Evolutionary conservation across 2,888 invertebrate species (phyloP), one percentile per base, ranked within the genome.

Genomic region (Sinopyrophorus schimmeli): DNA sequence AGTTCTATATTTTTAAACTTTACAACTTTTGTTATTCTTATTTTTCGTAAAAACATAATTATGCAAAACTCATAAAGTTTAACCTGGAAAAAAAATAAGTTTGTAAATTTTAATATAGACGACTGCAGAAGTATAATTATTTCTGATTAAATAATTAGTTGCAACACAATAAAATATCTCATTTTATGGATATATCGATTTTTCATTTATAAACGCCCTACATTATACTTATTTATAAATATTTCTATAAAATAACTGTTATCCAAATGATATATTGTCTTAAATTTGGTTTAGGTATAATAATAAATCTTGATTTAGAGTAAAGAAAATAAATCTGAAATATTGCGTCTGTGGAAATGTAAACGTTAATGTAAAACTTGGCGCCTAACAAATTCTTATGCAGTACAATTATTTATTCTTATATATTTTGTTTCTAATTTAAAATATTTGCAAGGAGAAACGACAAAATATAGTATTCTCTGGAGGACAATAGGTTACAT

Each of bases 401-500:
- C n/a, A n/a, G n/a, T n/a, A n/a, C n/a, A n/a, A n/a, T n/a, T n/a
- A n/a, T n/a, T n/a, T n/a, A n/a, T n/a, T n/a, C n/a, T n/a, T n/a
- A n/a, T n/a, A n/a, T n/a, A n/a, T n/a, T n/a, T n/a, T n/a, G n/a
- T n/a, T n/a, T n/a, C n/a, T n/a, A n/a, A n/a, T n/a, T n/a, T n/a
- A n/a, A n/a, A n/a, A n/a, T n/a, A n/a, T n/a, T n/a, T 27, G 32
- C 43, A 43, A 35, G 35, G 10, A 40, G 5, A 35, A 42, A n/a
- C n/a, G 28, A 37, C 24, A 24, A 43, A 42, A 48, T 48, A n/a
- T 38, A 27, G 24, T 31, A 32, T 17, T 42, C 48, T 48, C 31
- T 15, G 17, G 42, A 43, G 48, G 24, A 48, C 48, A 48, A 48
- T 42, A 42, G 42, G 42, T 48, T 37, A 43, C 48, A 48, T 48